A percentile compares a stretch with the other conserved stretches of the same genome.
Evolutionary conservation across 2,888 invertebrate genomes (phyloP).

Genomic region (Magallana nippona): DNA sequence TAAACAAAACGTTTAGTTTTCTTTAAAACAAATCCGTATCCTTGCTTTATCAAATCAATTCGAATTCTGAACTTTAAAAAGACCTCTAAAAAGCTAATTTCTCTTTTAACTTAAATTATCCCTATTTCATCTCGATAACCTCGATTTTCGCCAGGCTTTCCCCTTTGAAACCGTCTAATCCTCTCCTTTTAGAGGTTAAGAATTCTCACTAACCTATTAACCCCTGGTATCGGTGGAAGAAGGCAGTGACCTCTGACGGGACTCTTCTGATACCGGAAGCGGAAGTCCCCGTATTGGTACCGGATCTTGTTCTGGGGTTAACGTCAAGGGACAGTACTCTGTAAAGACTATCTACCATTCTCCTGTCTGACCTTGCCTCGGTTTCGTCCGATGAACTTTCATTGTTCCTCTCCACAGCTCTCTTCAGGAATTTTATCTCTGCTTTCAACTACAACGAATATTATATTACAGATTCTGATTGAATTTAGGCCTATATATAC

Average conservation of each 20-base stretch:
- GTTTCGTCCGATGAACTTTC: neutral
- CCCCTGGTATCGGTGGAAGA: neutral
- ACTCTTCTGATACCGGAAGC: neutral
- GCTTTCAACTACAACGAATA: neutral
- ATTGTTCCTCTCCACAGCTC: neutral
- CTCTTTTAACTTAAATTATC: no score
- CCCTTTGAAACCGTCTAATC: no score
- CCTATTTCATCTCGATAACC: no score
- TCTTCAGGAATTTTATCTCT: neutral
- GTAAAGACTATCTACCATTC: neutral
- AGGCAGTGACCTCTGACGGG: neutral
- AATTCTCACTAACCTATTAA: neutral
- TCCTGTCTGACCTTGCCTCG: neutral
- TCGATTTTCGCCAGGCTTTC: no score
- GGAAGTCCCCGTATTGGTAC: neutral
- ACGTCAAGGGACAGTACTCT: neutral
- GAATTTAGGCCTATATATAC: no score
- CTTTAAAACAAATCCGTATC: no score
- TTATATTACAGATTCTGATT: neutral
- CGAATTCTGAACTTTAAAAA: no score
- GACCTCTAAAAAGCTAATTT: no score
- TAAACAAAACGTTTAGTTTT: no score
- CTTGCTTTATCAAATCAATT: no score
- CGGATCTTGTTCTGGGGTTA: neutral
- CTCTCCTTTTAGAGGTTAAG: neutral